Conservation (phyloP, 1,140 invertebrate genomes). For the Tetraneura akinire region DNA sequence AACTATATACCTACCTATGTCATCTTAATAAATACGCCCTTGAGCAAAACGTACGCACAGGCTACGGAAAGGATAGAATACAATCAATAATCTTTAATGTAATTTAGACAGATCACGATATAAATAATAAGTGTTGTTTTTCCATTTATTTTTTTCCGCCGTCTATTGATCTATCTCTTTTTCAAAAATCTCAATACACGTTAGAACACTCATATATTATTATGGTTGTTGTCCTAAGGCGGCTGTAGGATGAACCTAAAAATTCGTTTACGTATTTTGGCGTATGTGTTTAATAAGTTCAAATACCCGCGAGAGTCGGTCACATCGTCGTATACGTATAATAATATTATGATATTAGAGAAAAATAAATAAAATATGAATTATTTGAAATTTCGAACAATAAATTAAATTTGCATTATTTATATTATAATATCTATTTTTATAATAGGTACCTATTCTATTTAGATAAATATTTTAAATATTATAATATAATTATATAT, state of each 20-base stretch:
- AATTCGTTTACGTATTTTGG: background rate
- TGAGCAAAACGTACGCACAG: background rate
- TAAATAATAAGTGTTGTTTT: constrained; percentile 7
- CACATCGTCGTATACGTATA: background rate
- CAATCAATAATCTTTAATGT: background rate
- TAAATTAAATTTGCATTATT: too few species aligned
- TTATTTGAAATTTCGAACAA: too few species aligned
- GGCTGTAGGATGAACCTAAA: background rate
- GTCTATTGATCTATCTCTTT: background rate
- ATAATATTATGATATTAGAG: too few species aligned
- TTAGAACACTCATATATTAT: too few species aligned
- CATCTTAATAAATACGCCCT: background rate
- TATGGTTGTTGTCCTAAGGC: background rate
- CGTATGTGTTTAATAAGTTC: background rate
- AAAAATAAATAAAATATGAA: too few species aligned
- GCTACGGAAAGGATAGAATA: background rate
- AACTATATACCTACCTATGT: background rate
- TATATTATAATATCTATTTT: too few species aligned
- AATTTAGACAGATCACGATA: constrained; percentile 29
- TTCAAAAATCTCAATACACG: background rate
- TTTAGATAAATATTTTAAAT: too few species aligned
- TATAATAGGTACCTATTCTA: too few species aligned
- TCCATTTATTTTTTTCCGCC: background rate
- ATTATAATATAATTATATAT: too few species aligned
- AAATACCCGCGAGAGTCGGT: background rate